phyloP scores from a whole-genome alignment of 2,797 vertebrate genomes.

The Halcyon badia region DNA sequence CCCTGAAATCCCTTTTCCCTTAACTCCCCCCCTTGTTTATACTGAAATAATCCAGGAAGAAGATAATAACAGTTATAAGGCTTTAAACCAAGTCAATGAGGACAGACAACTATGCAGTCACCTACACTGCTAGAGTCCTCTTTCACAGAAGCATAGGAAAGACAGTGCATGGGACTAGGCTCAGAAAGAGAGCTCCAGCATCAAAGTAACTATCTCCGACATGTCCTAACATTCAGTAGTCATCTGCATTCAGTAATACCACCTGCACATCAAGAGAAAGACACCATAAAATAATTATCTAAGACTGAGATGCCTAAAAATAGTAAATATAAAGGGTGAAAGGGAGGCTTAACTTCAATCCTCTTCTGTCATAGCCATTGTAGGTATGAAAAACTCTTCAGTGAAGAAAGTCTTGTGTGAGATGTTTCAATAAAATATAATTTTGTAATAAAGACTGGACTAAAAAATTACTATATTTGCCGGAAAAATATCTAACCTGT shows the following conservation, averaged over 20 bases:
- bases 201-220: not conserved
- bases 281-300: not conserved
- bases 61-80: not conserved
- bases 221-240: not conserved
- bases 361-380: not conserved
- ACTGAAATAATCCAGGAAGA: not conserved
- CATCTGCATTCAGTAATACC: not conserved
- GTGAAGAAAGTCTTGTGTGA: not conserved
- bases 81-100: not conserved
- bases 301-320: not conserved
- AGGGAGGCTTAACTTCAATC: not conserved
- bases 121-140: accelerated
- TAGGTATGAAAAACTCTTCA: not conserved
- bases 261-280: not conserved
- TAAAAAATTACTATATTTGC: not conserved
- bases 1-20: not conserved
- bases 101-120: not conserved
- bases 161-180: not conserved
- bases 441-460: not conserved
- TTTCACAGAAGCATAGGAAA: not conserved
- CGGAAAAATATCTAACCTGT: not conserved
- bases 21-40: not conserved
- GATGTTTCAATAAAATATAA: not conserved
- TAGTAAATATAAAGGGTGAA: not conserved
- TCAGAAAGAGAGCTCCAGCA: not conserved